These are phyloP conservation scores for Eugnorisma glareosa DNA, from an alignment of 2,888 invertebrate species.

Conservation along the genomic window DNA sequence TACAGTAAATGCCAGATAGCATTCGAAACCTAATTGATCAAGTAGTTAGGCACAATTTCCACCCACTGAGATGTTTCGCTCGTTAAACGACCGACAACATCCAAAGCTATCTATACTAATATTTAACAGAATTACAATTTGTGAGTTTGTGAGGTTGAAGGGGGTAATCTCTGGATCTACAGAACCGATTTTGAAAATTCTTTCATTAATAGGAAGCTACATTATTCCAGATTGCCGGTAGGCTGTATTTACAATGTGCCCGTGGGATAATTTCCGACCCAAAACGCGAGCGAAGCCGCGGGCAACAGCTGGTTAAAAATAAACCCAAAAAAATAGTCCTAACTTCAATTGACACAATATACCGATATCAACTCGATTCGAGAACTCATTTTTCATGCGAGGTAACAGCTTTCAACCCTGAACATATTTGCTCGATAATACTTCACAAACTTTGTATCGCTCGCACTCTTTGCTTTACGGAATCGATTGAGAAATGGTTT, in stretches of 20 bases:
- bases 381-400: conserved; percentile 54
- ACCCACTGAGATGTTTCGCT: background rate
- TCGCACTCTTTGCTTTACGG: conserved; percentile 41
- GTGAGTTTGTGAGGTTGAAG: too few relatives aligned
- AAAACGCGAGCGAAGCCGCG: too few relatives aligned
- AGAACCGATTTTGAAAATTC: too few relatives aligned
- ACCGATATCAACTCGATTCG: conserved; percentile 24
- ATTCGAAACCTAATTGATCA: background rate
- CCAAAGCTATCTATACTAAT: too few relatives aligned
- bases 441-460: conserved; percentile 52
- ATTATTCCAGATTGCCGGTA: too few relatives aligned
- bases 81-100: background rate
- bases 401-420: conserved; percentile 48
- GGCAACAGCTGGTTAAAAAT: too few relatives aligned
- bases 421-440: conserved; percentile 60
- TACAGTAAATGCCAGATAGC: background rate
- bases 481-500: conserved; percentile 37
- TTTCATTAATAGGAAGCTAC: too few relatives aligned
- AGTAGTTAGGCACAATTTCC: background rate
- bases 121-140: too few relatives aligned
- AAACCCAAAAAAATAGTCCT: background rate
- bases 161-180: too few relatives aligned
- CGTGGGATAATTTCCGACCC: too few relatives aligned
- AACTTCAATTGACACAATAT: background rate
- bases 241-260: too few relatives aligned